Evolutionary conservation across 1,140 invertebrate species (phyloP).

Genomic region (Globodera rostochiensis): DNA sequence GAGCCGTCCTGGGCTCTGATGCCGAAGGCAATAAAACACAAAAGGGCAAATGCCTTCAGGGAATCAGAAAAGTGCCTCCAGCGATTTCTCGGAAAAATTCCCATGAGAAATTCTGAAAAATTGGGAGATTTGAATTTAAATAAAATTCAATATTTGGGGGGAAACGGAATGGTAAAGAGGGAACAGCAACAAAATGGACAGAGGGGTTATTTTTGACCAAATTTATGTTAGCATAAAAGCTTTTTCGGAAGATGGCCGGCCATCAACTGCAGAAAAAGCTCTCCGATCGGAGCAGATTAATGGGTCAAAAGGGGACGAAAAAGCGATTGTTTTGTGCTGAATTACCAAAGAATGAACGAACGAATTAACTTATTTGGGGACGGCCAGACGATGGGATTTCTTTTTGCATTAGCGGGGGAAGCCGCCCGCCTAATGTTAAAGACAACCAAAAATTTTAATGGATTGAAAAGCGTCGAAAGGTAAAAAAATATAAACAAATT

Average conservation of each 20-base stretch:
- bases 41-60: constrained; percentile 1
- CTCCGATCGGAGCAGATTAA: constrained; percentile 3
- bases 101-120: constrained; percentile 1
- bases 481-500: no score
- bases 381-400: no score
- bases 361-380: no score
- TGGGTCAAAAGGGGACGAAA: neutral
- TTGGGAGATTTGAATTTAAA: neutral
- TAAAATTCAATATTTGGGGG: neutral
- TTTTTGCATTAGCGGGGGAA: no score
- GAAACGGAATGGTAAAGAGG: neutral
- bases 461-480: no score
- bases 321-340: no score
- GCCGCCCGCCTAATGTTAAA: no score
- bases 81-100: neutral
- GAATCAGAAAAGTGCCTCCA: neutral
- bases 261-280: neutral
- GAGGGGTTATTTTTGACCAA: no score
- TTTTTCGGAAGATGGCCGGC: no score
- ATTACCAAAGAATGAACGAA: no score
- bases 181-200: constrained; percentile 1
- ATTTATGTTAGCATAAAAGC: no score
- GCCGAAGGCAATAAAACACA: neutral
- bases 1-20: constrained; percentile 43
- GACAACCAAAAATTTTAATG: no score